phyloP scores from a whole-genome alignment of 2,113 vertebrate species.

The Erythrolamprus reginae region DNA sequence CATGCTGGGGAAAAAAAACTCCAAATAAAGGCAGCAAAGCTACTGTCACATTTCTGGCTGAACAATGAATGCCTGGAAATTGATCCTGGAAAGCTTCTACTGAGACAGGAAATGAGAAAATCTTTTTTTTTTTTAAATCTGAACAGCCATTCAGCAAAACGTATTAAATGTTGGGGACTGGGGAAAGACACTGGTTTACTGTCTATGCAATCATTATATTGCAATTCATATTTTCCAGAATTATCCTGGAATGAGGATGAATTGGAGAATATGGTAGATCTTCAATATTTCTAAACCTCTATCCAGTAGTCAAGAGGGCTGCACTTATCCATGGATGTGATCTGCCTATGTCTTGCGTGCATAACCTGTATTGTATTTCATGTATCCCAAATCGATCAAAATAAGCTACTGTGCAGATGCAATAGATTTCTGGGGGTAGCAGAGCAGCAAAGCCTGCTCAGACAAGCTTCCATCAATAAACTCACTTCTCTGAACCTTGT shows the following conservation, averaged over 20 bases:
- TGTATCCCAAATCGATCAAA: background rate
- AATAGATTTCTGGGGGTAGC: background rate
- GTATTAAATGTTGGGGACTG: background rate
- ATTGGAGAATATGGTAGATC: background rate
- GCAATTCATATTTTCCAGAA: background rate
- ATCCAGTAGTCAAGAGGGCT: background rate
- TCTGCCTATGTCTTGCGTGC: background rate
- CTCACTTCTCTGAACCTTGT: background rate
- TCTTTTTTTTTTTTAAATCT: background rate
- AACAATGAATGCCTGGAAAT: background rate
- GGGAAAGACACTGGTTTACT: background rate
- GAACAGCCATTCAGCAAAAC: background rate
- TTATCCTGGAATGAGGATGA: background rate
- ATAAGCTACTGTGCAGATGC: background rate
- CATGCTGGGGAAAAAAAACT: background rate
- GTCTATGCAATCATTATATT: background rate
- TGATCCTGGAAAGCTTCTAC: background rate
- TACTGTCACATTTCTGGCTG: background rate
- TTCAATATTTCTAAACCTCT: background rate
- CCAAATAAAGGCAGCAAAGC: background rate
- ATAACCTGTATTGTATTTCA: background rate
- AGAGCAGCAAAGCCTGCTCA: background rate
- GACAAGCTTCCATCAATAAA: background rate
- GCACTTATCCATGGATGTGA: background rate
- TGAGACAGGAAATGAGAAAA: background rate